A percentile compares a stretch with the other conserved stretches of the same genome.
Conservation (phyloP, 2,113 vertebrate genomes). For the Cyanoliseus patagonus region DNA sequence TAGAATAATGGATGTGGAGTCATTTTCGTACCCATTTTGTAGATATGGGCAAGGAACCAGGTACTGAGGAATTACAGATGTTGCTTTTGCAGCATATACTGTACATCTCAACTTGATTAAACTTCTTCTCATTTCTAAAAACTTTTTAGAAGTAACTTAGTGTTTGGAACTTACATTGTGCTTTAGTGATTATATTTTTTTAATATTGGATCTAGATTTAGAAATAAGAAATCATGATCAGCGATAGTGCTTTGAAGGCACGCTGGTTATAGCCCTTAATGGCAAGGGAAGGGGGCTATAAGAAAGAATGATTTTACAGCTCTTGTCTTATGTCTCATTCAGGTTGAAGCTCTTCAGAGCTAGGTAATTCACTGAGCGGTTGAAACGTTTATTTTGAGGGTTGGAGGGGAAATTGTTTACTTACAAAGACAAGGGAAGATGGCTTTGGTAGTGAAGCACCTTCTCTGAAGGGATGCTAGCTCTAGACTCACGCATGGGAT, state of each 20-base stretch:
- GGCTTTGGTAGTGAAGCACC: neutral
- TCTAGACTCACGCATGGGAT: neutral
- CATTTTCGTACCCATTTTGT: neutral
- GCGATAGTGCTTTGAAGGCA: neutral
- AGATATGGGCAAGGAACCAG: neutral
- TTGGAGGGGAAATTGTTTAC: neutral
- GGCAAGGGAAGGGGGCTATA: neutral
- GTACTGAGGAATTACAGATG: neutral
- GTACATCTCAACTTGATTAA: neutral
- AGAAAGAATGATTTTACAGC: neutral
- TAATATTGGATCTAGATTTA: neutral
- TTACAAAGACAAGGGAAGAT: neutral
- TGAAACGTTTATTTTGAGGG: neutral
- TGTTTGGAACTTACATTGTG: neutral
- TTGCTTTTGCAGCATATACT: slow-evolving; percentile 3
- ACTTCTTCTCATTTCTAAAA: neutral
- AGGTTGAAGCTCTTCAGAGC: neutral
- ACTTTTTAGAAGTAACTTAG: neutral
- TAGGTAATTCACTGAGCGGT: neutral
- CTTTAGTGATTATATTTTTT: neutral
- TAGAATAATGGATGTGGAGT: neutral
- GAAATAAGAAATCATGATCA: neutral
- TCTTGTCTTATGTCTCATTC: neutral
- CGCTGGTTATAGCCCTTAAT: neutral
- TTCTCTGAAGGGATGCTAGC: slow-evolving; percentile 3